Conservation (phyloP, 2,888 invertebrate genomes). For the Capitulum mitella region DNA sequence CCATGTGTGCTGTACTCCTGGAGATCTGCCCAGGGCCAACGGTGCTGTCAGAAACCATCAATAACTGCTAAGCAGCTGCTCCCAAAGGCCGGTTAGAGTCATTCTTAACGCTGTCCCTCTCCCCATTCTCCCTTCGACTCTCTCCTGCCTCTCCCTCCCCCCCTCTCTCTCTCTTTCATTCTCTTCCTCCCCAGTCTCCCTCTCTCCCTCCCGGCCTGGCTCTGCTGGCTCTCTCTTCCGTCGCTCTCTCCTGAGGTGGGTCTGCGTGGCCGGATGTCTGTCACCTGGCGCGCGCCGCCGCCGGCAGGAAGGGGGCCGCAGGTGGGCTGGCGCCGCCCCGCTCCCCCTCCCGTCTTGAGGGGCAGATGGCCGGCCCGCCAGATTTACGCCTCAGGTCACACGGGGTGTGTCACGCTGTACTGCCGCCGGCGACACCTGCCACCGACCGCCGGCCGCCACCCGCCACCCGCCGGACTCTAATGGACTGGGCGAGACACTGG, state of each 20-base stretch:
- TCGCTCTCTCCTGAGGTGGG: not conserved
- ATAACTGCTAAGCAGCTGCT: no score
- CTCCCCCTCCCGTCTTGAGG: not conserved
- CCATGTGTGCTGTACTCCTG: no score
- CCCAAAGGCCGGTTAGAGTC: no score
- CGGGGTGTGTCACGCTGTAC: not conserved
- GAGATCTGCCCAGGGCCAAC: no score
- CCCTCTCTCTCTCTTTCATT: not conserved
- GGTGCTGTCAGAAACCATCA: no score
- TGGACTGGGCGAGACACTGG: no score
- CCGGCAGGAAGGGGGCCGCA: constrained; percentile 9
- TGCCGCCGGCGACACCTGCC: not conserved
- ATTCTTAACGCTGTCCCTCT: no score
- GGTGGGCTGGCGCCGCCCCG: not conserved
- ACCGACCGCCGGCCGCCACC: not conserved
- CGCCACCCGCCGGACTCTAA: not conserved
- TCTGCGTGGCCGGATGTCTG: not conserved
- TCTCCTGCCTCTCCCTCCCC: not conserved
- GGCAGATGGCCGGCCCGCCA: not conserved
- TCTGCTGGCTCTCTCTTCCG: no score
- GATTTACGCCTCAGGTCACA: constrained; percentile 7
- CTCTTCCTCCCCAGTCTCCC: not conserved
- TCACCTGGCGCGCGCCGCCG: not conserved
- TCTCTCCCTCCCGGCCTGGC: not conserved
- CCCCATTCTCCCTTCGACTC: not conserved